Conservation (phyloP, 2,888 invertebrate genomes). For the Lingula anatina region DNA sequence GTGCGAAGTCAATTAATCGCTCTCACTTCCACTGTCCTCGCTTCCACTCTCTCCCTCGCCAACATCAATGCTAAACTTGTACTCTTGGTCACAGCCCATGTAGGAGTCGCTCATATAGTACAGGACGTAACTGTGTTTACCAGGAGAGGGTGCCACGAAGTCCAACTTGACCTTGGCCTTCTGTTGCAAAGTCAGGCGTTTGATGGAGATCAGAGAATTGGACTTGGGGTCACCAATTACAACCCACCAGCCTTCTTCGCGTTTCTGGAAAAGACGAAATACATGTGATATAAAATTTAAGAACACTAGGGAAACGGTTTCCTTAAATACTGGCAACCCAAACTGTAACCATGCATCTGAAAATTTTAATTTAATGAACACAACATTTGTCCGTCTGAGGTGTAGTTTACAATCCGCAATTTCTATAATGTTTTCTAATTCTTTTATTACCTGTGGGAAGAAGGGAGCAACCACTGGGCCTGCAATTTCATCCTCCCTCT, state of each 20-base stretch:
- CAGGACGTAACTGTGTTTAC: conserved; percentile 84
- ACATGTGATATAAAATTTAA: not conserved
- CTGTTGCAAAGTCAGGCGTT: conserved; percentile 89
- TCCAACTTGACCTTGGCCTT: conserved; percentile 82
- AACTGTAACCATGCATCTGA: too few relatives aligned
- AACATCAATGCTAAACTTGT: conserved; percentile 66
- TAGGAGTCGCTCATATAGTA: conserved; percentile 99
- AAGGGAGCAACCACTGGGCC: conserved; percentile 98
- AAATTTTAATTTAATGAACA: too few relatives aligned
- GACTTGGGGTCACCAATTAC: conserved; percentile 94
- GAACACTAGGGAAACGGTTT: not conserved
- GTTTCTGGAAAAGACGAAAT: conserved; percentile 49
- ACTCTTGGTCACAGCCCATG: conserved; percentile 99
- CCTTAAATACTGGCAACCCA: too few relatives aligned
- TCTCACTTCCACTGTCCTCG: conserved; percentile 26
- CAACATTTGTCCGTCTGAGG: too few relatives aligned
- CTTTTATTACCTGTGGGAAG: conserved; percentile 91
- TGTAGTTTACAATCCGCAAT: too few relatives aligned
- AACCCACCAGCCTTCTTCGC: conserved; percentile 79
- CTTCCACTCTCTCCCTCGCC: conserved; percentile 28
- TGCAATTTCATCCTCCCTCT: conserved; percentile 92
- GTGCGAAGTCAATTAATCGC: too few relatives aligned
- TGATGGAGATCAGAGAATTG: conserved; percentile 94
- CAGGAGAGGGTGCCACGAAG: conserved; percentile 84
- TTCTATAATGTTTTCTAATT: too few relatives aligned